Conservation (phyloP, 2,888 invertebrate species). For the Tortricodes alternella region DNA sequence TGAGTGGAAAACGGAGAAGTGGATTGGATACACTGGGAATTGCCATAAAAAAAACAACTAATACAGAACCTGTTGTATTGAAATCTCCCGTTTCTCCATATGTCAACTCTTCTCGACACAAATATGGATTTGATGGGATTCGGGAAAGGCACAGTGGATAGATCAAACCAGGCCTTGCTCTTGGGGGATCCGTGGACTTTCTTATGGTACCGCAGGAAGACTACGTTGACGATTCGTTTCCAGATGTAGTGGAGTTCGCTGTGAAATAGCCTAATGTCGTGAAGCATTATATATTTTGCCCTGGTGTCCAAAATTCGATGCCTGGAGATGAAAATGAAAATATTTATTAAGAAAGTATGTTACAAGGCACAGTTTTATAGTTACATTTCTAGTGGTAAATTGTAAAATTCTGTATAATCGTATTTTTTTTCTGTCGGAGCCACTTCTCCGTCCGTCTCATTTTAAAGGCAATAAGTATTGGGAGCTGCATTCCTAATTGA, state of each 20-base stretch:
- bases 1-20: too few relatives aligned
- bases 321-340: constrained; percentile 60
- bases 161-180: constrained; percentile 84
- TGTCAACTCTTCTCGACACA: constrained; percentile 84
- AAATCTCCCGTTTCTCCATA: constrained; percentile 86
- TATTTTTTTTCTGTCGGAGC: too few relatives aligned
- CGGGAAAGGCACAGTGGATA: constrained; percentile 89
- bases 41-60: too few relatives aligned
- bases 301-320: constrained; percentile 87
- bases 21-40: too few relatives aligned
- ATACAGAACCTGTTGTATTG: constrained; percentile 60
- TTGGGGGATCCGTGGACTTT: constrained; percentile 48
- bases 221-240: constrained; percentile 88
- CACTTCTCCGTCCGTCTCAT: too few relatives aligned
- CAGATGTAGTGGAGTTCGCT: constrained; percentile 87
- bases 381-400: too few relatives aligned
- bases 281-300: constrained; percentile 86
- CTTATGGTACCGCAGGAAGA: constrained; percentile 85
- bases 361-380: too few relatives aligned
- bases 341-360: too few relatives aligned
- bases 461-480: too few relatives aligned
- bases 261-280: constrained; percentile 86
- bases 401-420: too few relatives aligned
- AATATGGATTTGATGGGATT: constrained; percentile 79
- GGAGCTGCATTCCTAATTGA: too few relatives aligned